These are phyloP conservation scores for Agrochola macilenta DNA, from an alignment of 2,888 invertebrate species.

Conservation along the genomic window DNA sequence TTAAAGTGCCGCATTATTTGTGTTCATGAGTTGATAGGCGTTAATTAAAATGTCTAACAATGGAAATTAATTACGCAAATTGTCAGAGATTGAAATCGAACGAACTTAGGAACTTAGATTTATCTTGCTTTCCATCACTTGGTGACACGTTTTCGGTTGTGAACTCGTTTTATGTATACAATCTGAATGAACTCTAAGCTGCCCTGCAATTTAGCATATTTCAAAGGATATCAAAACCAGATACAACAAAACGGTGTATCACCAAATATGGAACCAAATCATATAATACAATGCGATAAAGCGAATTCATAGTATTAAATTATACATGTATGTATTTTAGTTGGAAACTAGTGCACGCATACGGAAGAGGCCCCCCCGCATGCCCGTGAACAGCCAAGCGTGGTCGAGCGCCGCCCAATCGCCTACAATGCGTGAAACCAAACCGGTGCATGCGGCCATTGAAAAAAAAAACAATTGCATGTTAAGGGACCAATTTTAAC, in stretches of 20 bases:
- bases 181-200: not conserved
- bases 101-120: constrained; percentile 9
- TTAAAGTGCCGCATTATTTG: not conserved
- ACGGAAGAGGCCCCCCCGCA: constrained; percentile 77
- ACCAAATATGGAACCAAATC: constrained; percentile 17
- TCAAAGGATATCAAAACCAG: constrained; percentile 13
- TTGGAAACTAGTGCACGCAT: constrained; percentile 77
- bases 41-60: constrained; percentile 41
- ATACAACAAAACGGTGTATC: constrained; percentile 1
- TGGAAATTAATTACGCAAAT: constrained; percentile 26
- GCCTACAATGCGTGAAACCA: constrained; percentile 72
- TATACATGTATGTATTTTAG: constrained; percentile 68
- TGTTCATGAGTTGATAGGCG: constrained; percentile 22
- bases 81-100: constrained; percentile 29
- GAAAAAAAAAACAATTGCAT: constrained; percentile 68
- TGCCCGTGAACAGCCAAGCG: constrained; percentile 75
- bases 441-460: constrained; percentile 70
- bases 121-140: constrained; percentile 33
- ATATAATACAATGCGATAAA: constrained; percentile 45
- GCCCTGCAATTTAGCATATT: not conserved
- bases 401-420: constrained; percentile 73
- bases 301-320: constrained; percentile 64
- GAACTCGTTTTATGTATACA: not conserved
- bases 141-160: not conserved
- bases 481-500: constrained; percentile 70